A percentile compares a stretch with the other conserved stretches of the same genome.
These are phyloP conservation scores for Aspidiotus rigidus DNA, from an alignment of 2,888 invertebrate genomes.

Conservation along the genomic window DNA sequence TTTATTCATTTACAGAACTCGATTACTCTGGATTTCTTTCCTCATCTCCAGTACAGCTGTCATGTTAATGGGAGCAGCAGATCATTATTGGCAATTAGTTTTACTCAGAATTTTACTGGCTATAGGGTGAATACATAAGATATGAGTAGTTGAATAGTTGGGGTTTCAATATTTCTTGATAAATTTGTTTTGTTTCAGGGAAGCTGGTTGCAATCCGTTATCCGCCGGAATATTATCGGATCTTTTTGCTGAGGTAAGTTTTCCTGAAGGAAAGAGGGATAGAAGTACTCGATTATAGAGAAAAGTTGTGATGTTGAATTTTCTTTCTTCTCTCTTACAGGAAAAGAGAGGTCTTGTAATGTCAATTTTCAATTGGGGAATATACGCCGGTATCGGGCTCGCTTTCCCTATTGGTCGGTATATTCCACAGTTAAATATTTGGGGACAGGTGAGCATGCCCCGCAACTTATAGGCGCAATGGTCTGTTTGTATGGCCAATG, in stretches of 20 bases:
- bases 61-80: constrained; percentile 72
- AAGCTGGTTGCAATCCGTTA: constrained; percentile 78
- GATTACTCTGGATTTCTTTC: constrained; percentile 65
- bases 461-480: neutral
- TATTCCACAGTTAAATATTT: constrained; percentile 62
- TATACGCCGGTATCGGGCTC: constrained; percentile 86
- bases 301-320: too few species aligned
- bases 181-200: constrained; percentile 46
- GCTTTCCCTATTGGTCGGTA: constrained; percentile 87
- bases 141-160: neutral
- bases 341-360: constrained; percentile 73
- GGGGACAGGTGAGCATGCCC: constrained; percentile 53
- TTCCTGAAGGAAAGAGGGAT: too few species aligned
- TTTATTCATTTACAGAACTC: constrained; percentile 50
- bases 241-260: constrained; percentile 40
- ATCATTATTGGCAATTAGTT: constrained; percentile 82
- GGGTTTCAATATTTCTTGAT: neutral
- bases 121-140: constrained; percentile 53
- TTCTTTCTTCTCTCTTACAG: constrained; percentile 35
- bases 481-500: too few species aligned
- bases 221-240: constrained; percentile 55
- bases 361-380: constrained; percentile 92
- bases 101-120: constrained; percentile 76
- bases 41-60: constrained; percentile 73
- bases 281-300: too few species aligned